Evolutionary conservation across 2,113 vertebrate species (phyloP), one percentile per base, ranked within the genome.

Genomic region (Sporophila hypoxantha): DNA sequence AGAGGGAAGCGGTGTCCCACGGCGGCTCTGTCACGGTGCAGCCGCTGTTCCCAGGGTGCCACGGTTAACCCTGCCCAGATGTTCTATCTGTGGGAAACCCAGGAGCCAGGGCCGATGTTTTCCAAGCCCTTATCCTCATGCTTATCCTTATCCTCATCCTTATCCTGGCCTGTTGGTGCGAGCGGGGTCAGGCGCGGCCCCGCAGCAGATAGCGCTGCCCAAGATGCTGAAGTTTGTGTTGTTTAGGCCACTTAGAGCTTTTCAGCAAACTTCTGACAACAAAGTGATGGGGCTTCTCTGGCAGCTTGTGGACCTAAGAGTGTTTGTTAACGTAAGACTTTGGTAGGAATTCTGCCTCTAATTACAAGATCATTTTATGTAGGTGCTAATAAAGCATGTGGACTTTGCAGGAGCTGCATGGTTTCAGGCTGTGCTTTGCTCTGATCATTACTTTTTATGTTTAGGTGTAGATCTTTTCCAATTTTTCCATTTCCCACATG

Each of bases 41-140:
- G 85, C 37, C 69, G 3, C 71, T 29, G 80, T 60, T 67, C 53
- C 23, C 74, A 59, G 83, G 85, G 82, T 82, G 92, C 57, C 57
- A 6, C 23, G 6, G 23, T 1, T 59, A 26, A 95, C 36, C 56
- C 25, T 94, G 93, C 91, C 94, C 96, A 96, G 94, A 95, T 95
- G 95, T 88, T 91, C 80, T 67, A 26, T 92, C 93, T 90, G 83
- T 69, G 94, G 87, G 87, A 81, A 95, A 60, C 83, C 47, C 55
- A 44, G 87, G 68, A 70, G 69, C 65, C 87, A 62, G 90, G 82
- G 30, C 47, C 21, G 19, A 56, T 21, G 56, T 77, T 92, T 88
- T 89, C 86, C 81, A 36, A 76, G 66, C 37, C 26, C 90, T 95
- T 77, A 88, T 91, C 94, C 70, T 7, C 23, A 52, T 44, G 26